phyloP scores from a whole-genome alignment of 2,113 vertebrate genomes.

The Gallinago jamesoni region DNA sequence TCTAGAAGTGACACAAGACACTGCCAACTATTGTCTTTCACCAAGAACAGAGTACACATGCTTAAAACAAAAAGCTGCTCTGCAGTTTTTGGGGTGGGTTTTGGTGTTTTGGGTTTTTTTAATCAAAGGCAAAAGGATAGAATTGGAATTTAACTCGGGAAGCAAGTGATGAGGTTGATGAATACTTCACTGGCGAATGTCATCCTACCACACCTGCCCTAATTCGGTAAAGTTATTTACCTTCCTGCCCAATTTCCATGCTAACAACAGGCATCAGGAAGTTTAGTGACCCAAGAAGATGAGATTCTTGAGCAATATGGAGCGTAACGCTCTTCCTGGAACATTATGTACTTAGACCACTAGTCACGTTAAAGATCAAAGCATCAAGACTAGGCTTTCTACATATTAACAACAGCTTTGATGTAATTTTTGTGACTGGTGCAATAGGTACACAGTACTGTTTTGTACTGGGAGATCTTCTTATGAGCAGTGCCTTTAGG shows the following conservation, averaged over 20 bases:
- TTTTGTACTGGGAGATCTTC: not conserved
- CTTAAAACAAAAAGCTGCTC: not conserved
- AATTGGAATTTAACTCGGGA: not conserved
- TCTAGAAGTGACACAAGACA: not conserved
- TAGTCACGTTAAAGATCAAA: not conserved
- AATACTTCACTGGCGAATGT: not conserved
- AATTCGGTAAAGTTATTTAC: not conserved
- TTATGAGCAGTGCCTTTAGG: not conserved
- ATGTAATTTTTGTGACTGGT: not conserved
- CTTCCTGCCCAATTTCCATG: not conserved
- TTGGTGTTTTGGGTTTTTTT: not conserved
- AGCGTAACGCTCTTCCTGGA: not conserved
- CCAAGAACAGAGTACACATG: not conserved
- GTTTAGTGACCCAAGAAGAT: not conserved
- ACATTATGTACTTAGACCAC: not conserved
- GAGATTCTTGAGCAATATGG: not conserved
- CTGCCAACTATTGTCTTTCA: not conserved
- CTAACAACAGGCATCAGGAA: not conserved
- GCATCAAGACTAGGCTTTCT: not conserved
- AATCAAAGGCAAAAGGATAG: not conserved
- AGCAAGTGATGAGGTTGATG: not conserved
- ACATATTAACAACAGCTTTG: not conserved
- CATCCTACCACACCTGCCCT: not conserved
- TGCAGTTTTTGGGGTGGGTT: not conserved
- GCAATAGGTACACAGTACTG: not conserved